phyloP scores from a whole-genome alignment of 2,797 vertebrate genomes.

The Sebastes hubbsi region DNA sequence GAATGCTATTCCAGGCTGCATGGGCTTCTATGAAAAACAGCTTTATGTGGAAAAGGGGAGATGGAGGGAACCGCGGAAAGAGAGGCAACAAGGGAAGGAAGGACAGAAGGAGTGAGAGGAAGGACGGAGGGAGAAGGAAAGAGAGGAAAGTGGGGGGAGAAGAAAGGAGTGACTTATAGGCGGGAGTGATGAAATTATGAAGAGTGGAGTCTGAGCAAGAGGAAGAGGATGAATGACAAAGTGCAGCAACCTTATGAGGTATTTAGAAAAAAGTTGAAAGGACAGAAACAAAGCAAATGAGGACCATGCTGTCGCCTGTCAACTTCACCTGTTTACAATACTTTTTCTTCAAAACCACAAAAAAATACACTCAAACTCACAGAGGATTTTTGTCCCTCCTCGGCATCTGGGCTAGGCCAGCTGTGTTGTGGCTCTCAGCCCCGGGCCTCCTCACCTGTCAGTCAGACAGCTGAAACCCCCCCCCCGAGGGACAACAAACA shows the following conservation, averaged over 20 bases:
- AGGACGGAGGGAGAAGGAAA: constrained; percentile 23
- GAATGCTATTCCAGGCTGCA: constrained; percentile 86
- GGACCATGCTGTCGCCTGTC: constrained; percentile 3
- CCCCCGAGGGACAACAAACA: constrained; percentile 84
- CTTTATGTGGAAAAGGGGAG: constrained; percentile 87
- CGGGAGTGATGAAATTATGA: constrained; percentile 15
- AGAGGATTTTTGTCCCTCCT: constrained; percentile 59
- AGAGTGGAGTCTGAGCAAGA: constrained; percentile 2
- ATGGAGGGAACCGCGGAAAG: constrained; percentile 76
- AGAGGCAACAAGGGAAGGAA: constrained; percentile 77
- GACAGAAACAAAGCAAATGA: constrained; percentile 24
- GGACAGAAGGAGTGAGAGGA: constrained; percentile 53
- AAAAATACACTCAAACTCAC: constrained; percentile 23
- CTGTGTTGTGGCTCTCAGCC: constrained; percentile 75
- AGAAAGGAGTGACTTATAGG: constrained; percentile 4
- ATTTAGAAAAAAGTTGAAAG: constrained; percentile 17
- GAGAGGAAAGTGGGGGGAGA: not conserved
- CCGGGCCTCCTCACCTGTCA: constrained; percentile 76
- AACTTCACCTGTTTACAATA: constrained; percentile 56
- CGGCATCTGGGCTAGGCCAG: constrained; percentile 75
- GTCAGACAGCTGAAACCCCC: constrained; percentile 69
- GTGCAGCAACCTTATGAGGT: constrained; percentile 5
- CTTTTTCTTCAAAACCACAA: constrained; percentile 41
- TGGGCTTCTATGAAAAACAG: constrained; percentile 87
- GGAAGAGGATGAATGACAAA: constrained; percentile 33